phyloP scores from a whole-genome alignment of 1,140 invertebrate genomes.

The Bombus impatiens region DNA sequence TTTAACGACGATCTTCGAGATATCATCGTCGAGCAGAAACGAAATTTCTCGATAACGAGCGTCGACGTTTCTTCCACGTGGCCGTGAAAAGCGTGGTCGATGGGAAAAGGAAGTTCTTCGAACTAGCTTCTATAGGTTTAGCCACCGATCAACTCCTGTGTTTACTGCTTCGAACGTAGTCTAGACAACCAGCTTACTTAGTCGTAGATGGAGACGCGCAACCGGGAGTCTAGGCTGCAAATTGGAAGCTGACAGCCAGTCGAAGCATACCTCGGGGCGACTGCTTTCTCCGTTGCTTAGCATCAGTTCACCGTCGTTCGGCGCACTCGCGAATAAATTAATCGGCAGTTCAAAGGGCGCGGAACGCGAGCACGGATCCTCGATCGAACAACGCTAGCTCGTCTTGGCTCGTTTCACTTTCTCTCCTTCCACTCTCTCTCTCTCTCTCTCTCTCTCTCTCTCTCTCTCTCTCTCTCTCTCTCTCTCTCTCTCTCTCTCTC shows the following conservation, averaged over 20 bases:
- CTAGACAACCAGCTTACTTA: not conserved
- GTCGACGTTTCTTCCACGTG: not conserved
- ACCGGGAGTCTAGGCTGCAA: constrained; percentile 53
- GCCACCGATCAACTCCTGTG: not conserved
- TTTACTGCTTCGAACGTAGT: not conserved
- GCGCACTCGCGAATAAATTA: constrained; percentile 55
- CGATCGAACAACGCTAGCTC: constrained; percentile 28
- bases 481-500: not conserved
- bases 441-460: not conserved
- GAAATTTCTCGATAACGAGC: constrained; percentile 19
- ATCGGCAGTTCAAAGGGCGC: constrained; percentile 44
- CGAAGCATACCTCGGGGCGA: constrained; percentile 33
- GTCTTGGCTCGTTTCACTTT: not conserved
- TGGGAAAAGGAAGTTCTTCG: constrained; percentile 10
- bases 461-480: not conserved
- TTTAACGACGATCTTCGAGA: not conserved
- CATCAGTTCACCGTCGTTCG: constrained; percentile 1
- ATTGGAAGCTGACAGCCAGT: constrained; percentile 55
- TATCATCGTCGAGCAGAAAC: not conserved
- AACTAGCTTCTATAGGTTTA: too few species aligned
- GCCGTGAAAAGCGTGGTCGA: too few species aligned
- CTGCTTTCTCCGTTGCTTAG: constrained; percentile 10
- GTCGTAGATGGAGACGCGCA: not conserved
- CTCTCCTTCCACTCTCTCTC: not conserved
- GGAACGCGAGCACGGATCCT: not conserved